phyloP scores from a whole-genome alignment of 2,797 vertebrate genomes.

The Gymnopithys bicolor region DNA sequence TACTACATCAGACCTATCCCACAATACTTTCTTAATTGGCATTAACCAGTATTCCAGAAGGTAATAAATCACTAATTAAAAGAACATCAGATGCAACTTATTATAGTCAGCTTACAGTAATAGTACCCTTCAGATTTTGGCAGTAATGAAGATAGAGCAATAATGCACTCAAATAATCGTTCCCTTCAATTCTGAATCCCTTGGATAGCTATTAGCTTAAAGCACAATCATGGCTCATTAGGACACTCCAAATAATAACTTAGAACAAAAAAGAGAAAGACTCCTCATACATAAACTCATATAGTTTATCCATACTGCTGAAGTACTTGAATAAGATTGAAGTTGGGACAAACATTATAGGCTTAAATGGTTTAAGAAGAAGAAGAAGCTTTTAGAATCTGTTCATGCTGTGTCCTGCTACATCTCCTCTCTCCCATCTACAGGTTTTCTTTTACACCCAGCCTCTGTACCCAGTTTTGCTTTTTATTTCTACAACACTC shows the following conservation, averaged over 20 bases:
- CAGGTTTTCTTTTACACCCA: not conserved
- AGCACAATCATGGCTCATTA: conserved; percentile 51
- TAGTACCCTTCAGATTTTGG: conserved; percentile 31
- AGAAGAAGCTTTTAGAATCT: not conserved
- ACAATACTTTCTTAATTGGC: conserved; percentile 14
- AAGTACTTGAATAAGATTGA: conserved; percentile 3
- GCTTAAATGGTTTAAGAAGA: not conserved
- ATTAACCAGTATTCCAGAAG: conserved; percentile 47
- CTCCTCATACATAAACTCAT: not conserved
- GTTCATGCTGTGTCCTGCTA: not conserved
- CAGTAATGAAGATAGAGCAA: conserved; percentile 60
- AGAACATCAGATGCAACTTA: conserved; percentile 44
- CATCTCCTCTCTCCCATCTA: not conserved
- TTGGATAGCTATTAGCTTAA: conserved; percentile 47
- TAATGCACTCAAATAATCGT: conserved; percentile 48
- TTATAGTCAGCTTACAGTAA: conserved; percentile 50
- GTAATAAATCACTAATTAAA: conserved; percentile 60
- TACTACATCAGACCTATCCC: not conserved
- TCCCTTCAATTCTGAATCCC: conserved; percentile 20
- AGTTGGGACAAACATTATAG: not conserved
- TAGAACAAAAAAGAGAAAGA: conserved; percentile 30
- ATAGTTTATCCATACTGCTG: not conserved
- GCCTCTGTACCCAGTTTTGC: not conserved
- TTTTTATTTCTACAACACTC: not conserved
- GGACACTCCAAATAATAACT: conserved; percentile 52